Percentiles rank a stretch among this genome's conserved stretches.
Evolutionary conservation across 2,888 invertebrate species (phyloP).

Genomic region (Sinohyriopsis cumingii): DNA sequence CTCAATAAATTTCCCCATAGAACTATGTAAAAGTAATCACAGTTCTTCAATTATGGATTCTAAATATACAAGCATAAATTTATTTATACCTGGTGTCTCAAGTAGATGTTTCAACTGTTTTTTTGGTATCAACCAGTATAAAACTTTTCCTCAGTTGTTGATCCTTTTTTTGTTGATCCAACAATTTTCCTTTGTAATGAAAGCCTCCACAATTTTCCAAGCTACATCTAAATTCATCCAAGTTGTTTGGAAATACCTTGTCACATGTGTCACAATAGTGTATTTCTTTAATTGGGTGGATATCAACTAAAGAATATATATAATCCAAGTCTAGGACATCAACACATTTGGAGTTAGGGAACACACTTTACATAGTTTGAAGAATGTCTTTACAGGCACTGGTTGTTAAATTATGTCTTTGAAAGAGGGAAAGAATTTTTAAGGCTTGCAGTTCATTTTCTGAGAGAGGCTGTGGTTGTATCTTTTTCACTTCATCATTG

Average conservation of each 20-base stretch:
- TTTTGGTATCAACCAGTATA: too few species aligned
- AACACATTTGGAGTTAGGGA: conserved; percentile 15
- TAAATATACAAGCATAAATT: not conserved
- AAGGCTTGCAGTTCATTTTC: conserved; percentile 19
- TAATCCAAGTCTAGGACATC: conserved; percentile 16
- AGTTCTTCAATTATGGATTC: not conserved
- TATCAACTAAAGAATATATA: conserved; percentile 16
- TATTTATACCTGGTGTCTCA: conserved; percentile 3
- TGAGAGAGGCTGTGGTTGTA: too few species aligned
- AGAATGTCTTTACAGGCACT: conserved; percentile 18
- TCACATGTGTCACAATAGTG: conserved; percentile 2
- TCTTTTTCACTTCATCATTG: too few species aligned
- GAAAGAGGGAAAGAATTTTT: conserved; percentile 20
- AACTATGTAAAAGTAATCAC: too few species aligned
- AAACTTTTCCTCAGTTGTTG: too few species aligned
- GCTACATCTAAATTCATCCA: too few species aligned
- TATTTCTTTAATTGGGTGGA: conserved; percentile 1
- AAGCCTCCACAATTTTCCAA: too few species aligned
- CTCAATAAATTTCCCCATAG: too few species aligned
- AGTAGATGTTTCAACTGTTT: conserved; percentile 2
- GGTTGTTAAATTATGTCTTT: conserved; percentile 18
- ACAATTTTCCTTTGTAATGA: too few species aligned
- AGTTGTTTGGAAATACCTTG: not conserved
- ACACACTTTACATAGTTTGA: conserved; percentile 19
- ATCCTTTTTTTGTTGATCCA: too few species aligned